Percentiles rank a stretch among this genome's conserved stretches.
These are phyloP conservation scores for Chromoteleia sp. DNA, from an alignment of 2,888 invertebrate species.

Conservation along the genomic window DNA sequence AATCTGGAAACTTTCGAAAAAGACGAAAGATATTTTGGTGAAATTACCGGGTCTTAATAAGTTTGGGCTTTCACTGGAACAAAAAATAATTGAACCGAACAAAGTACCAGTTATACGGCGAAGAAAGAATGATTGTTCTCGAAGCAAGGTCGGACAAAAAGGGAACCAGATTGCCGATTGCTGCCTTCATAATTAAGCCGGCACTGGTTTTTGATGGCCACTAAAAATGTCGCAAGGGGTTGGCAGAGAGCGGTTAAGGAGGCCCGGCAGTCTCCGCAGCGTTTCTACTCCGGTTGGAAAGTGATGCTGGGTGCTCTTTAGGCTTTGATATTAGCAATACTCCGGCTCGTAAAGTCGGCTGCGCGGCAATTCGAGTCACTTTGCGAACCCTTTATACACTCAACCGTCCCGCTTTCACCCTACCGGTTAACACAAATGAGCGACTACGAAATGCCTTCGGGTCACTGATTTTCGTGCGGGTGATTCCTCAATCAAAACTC, in stretches of 20 bases:
- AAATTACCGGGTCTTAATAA: constrained; percentile 24
- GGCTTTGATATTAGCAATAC: constrained; percentile 83
- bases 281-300: constrained; percentile 63
- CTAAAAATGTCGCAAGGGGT: constrained; percentile 84
- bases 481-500: constrained; percentile 79
- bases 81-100: constrained; percentile 38
- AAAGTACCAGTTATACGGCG: constrained; percentile 9
- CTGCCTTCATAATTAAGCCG: constrained; percentile 82
- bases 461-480: constrained; percentile 82
- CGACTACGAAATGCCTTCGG: constrained; percentile 74
- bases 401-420: constrained; percentile 70
- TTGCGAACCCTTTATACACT: constrained; percentile 83
- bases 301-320: constrained; percentile 72
- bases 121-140: constrained; percentile 48
- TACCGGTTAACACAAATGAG: constrained; percentile 69
- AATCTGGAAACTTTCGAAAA: constrained; percentile 32
- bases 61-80: constrained; percentile 48
- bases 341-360: constrained; percentile 82
- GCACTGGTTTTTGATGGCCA: constrained; percentile 84
- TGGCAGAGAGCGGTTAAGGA: constrained; percentile 80
- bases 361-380: constrained; percentile 84
- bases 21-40: constrained; percentile 17
- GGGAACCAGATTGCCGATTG: constrained; percentile 70
- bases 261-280: constrained; percentile 75
- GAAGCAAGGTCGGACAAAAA: constrained; percentile 56